A percentile compares a stretch with the other conserved stretches of the same genome.
Conservation (phyloP, 2,797 vertebrate species). For the Centroberyx gerrardi region DNA sequence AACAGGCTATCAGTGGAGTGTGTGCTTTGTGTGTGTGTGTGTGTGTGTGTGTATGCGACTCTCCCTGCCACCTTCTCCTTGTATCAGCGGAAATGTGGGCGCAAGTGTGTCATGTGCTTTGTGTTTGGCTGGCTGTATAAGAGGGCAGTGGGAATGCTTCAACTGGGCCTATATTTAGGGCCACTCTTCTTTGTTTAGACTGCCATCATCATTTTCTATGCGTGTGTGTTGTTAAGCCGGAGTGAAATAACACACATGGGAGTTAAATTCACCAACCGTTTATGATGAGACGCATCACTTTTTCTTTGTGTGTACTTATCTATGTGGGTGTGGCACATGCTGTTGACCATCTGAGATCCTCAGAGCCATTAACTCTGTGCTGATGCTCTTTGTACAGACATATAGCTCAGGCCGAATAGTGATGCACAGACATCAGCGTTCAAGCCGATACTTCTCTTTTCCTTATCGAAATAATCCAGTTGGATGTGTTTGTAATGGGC, state of each 20-base stretch:
- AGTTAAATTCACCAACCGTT: not conserved
- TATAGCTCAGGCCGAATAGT: too few species aligned
- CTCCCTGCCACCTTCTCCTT: constrained; percentile 23
- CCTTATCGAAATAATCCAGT: constrained; percentile 17
- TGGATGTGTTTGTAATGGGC: constrained; percentile 9
- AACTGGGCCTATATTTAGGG: not conserved
- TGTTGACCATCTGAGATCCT: not conserved
- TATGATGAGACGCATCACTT: not conserved
- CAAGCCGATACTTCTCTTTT: not conserved
- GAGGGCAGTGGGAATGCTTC: not conserved
- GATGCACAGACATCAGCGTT: not conserved
- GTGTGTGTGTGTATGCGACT: constrained; percentile 14
- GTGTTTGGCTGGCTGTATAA: not conserved
- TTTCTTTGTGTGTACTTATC: not conserved
- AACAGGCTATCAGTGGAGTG: constrained; percentile 41
- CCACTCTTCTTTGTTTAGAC: not conserved
- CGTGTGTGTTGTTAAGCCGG: not conserved
- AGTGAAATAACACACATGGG: not conserved
- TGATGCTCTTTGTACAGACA: not conserved
- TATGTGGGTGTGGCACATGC: not conserved
- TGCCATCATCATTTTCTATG: not conserved
- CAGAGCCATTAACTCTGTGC: not conserved
- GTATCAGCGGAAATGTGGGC: constrained; percentile 11
- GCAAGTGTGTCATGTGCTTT: not conserved
- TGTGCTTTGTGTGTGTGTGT: constrained; percentile 6